These are phyloP conservation scores for Crocodylus rhombifer DNA, from an alignment of 2,797 vertebrate genomes.

Conservation along the genomic window DNA sequence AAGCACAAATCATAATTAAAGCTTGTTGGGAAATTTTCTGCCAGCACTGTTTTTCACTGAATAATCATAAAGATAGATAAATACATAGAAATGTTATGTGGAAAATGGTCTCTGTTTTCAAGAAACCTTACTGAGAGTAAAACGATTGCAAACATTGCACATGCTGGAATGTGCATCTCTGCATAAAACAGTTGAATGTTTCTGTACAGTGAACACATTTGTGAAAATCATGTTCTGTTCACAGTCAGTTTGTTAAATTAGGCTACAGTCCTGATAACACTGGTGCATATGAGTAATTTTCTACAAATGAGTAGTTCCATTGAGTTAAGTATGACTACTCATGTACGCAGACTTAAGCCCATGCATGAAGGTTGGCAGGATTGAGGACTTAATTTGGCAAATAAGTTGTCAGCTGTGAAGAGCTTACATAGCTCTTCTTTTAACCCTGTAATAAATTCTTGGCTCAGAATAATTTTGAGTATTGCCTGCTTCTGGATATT, in stretches of 20 bases:
- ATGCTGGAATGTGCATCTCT: conserved; percentile 30
- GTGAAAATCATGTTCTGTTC: conserved; percentile 32
- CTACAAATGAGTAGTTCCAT: conserved; percentile 1
- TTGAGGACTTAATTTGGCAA: conserved; percentile 18
- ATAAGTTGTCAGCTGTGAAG: not conserved
- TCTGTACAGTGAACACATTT: conserved; percentile 36
- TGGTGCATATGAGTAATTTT: conserved; percentile 46
- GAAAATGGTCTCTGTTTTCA: not conserved
- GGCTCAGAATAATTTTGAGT: conserved; percentile 2
- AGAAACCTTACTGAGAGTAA: not conserved
- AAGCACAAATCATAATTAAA: not conserved
- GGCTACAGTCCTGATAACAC: conserved; percentile 10
- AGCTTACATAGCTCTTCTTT: conserved; percentile 11
- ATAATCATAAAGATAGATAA: no score
- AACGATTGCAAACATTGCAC: conserved; percentile 9
- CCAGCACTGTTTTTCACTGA: not conserved
- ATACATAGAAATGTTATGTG: not conserved
- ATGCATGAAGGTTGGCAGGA: conserved; percentile 25
- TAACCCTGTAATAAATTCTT: conserved; percentile 12
- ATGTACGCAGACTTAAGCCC: not conserved
- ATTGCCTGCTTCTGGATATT: not conserved
- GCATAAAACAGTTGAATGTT: conserved; percentile 43
- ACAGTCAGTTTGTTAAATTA: conserved; percentile 40
- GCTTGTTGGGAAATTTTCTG: not conserved
- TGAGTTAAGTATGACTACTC: conserved; percentile 34